Base-by-base conservation (phyloP, 2,113 vertebrate species). In the Tenebrosternarchus preto region DNA sequence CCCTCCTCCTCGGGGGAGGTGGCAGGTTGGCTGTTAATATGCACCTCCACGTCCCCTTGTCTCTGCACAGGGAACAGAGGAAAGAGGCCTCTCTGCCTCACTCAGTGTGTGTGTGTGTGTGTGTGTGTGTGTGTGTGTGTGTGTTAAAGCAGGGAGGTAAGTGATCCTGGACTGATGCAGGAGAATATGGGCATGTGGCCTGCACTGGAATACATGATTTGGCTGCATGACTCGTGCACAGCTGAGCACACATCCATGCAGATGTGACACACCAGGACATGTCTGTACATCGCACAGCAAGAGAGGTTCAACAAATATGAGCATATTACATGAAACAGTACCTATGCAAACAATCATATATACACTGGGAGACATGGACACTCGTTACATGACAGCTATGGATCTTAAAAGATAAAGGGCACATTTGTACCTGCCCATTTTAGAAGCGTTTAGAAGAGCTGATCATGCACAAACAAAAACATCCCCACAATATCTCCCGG, bases 21-120 rank as follows among this genome's bases (percentile, higher is more conserved):
- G 56, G 57, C 46, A 19, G 59, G 43, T 39, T 66, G 69, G 33
- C 27, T 78, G 71, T 86, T 86, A 76, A 73, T 85, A 86, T 86
- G 81, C 83, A 77, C 8, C 66, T n/a, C 57, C 73, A 77, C 75
- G 63, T 86, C 78, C 76, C n/a, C 24, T 76, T 59, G 12, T 60
- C 68, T 76, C 43, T 50, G 43, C 12, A 12, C 43, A 15, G 43
- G 12, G 43, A 50, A 15, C 43, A 50, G 43, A 50, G 12, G 43
- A 15, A 12, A 50, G 43, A 12, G 43, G 43, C 43, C 9, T 46
- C 73, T 71, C 77, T 56, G 72, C 22, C 27, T 75, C 69, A 53
- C 61, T 77, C 74, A 73, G 24, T 20, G 60, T 0, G 39, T 43
- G 69, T 67, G 19, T 59, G n/a, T 16, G 22, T n/a, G n/a, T n/a